A percentile compares a stretch with the other conserved stretches of the same genome.
Conservation (phyloP, 2,113 vertebrate species). For the Corynorhinus townsendii region DNA sequence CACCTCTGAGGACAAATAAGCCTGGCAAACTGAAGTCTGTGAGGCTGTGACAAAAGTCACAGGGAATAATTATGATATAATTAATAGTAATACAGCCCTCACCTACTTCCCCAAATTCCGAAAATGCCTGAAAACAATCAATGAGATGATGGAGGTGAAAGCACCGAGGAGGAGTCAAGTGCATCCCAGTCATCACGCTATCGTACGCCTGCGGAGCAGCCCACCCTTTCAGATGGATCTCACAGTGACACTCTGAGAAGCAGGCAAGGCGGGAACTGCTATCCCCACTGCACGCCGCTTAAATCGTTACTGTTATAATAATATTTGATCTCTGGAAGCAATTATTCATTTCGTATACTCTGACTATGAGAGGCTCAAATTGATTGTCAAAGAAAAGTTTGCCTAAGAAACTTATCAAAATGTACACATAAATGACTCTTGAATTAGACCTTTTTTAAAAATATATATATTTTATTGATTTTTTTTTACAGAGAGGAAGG, state of each 20-base stretch:
- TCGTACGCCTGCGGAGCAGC: fast-evolving
- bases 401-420: not conserved
- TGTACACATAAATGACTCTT: not conserved
- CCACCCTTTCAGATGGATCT: not conserved
- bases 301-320: too few relatives aligned
- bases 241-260: not conserved
- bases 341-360: not conserved
- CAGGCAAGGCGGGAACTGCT: not conserved
- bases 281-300: not conserved
- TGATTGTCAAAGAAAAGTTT: not conserved
- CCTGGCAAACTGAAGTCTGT: not conserved
- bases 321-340: not conserved
- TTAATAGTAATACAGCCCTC: not conserved
- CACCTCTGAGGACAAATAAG: not conserved
- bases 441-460: not conserved
- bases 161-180: fast-evolving
- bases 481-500: too few relatives aligned
- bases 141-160: not conserved
- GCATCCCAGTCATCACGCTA: fast-evolving
- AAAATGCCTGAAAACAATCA: not conserved
- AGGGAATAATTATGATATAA: not conserved
- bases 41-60: not conserved
- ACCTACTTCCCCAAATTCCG: not conserved
- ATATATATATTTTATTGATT: too few relatives aligned
- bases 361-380: not conserved